Evolutionary conservation across 64 coral and sea anemone species (phyloP).

Genomic region (Pachyseris speciosa): DNA sequence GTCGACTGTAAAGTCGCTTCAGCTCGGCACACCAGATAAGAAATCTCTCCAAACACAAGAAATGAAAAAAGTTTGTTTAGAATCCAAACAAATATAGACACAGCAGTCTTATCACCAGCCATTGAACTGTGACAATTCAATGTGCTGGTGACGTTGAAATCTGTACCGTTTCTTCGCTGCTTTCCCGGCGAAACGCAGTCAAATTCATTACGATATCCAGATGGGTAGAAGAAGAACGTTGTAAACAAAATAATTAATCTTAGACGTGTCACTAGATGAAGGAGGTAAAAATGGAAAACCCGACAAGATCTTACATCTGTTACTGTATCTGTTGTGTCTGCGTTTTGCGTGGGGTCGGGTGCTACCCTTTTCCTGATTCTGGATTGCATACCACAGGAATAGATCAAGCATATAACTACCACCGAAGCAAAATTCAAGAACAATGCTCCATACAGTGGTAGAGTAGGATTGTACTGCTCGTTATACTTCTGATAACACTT

Average conservation of each 20-base stretch:
- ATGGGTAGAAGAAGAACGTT: neutral
- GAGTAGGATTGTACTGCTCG: too few relatives aligned
- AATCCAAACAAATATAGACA: neutral
- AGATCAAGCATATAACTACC: too few relatives aligned
- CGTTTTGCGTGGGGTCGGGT: too few relatives aligned
- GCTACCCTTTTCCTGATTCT: too few relatives aligned
- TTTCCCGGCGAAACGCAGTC: neutral
- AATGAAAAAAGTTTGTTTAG: neutral
- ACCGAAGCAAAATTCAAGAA: too few relatives aligned
- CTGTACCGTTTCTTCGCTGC: too few relatives aligned
- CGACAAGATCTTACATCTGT: too few relatives aligned
- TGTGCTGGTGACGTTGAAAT: too few relatives aligned
- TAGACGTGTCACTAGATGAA: neutral
- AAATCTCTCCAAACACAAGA: conserved; percentile 19
- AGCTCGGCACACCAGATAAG: neutral
- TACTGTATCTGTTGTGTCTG: neutral
- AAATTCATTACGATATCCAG: neutral
- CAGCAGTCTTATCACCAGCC: neutral
- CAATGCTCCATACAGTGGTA: too few relatives aligned
- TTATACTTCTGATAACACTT: too few relatives aligned
- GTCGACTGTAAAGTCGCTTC: neutral
- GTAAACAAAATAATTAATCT: neutral
- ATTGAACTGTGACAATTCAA: neutral
- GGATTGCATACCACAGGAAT: too few relatives aligned
- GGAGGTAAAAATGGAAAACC: too few relatives aligned